A percentile compares a stretch with the other conserved stretches of the same genome.
Evolutionary conservation across 1,140 invertebrate genomes (phyloP).

Genomic region (Drosophila orosa): DNA sequence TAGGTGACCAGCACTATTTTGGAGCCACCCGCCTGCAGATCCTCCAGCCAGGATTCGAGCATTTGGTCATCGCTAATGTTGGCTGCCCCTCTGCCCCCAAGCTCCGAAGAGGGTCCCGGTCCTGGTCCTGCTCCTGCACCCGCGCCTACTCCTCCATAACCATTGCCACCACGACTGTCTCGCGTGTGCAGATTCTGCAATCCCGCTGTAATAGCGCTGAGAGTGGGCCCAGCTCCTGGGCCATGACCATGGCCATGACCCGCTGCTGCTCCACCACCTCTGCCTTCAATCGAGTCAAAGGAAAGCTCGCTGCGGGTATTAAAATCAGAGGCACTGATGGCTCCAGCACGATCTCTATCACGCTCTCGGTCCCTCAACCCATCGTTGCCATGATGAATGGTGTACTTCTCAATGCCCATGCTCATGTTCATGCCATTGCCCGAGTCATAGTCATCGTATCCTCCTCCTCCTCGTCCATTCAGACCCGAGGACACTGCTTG

Average conservation of each 20-base stretch:
- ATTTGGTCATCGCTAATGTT: conserved; percentile 73
- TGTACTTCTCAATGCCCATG: conserved; percentile 75
- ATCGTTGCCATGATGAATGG: conserved; percentile 75
- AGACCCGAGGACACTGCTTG: conserved; percentile 47
- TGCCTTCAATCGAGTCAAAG: conserved; percentile 90
- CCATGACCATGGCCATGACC: conserved; percentile 53
- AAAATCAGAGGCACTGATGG: conserved; percentile 80
- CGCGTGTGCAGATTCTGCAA: conserved; percentile 74
- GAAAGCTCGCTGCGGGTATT: conserved; percentile 90
- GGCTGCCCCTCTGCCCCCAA: conserved; percentile 30
- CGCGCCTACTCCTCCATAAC: conserved; percentile 23
- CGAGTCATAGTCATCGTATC: conserved; percentile 64
- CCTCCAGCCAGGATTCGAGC: conserved; percentile 89
- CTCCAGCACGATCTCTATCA: conserved; percentile 72
- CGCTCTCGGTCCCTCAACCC: conserved; percentile 62
- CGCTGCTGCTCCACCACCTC: conserved; percentile 26
- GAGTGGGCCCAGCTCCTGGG: conserved; percentile 49
- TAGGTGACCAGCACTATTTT: conserved; percentile 97
- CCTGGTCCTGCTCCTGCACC: conserved; percentile 14
- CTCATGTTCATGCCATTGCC: conserved; percentile 66
- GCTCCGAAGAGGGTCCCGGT: conserved; percentile 48
- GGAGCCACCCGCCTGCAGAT: conserved; percentile 89
- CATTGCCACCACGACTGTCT: conserved; percentile 52
- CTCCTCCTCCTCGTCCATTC: conserved; percentile 53
- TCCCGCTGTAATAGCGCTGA: conserved; percentile 72